Base-by-base conservation (phyloP, 2,113 vertebrate genomes). In the Anolis carolinensis region DNA sequence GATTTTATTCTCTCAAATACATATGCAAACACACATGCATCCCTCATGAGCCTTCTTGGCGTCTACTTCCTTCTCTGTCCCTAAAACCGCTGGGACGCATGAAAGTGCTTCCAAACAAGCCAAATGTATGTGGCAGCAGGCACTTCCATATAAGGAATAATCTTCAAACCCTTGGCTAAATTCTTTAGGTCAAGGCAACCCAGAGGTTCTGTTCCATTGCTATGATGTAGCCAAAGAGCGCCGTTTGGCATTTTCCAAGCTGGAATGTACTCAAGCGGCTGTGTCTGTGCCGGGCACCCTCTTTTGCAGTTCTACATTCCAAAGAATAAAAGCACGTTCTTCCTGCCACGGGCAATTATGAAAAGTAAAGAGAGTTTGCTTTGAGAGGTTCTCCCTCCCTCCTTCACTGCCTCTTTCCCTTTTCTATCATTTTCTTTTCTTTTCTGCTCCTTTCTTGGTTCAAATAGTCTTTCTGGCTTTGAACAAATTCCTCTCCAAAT, bases 141-240 rank as follows among this genome's bases (percentile, higher is more conserved):
- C 86, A 91, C 2, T 88, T 94, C 94, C 93, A 91, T 94, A 93
- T 94, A 93, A 92, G 94, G 94, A 92, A 95, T 89, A 92, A 84
- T 82, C 88, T 90, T 85, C 90, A 82, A 32, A 87, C 81, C 85
- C 89, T 89, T 92, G 90, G 94, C 93, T 93, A 95, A 93, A 94
- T 72, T 94, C 91, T 94, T 93, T 93, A 90, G 92, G 95, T 94
- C 95, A 94, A 94, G 88, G 91, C 92, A 94, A 93, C 91, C 89
- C 86, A 90, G 82, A 84, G 86, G 77, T 92, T 91, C 90, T 84
- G 84, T 92, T 93, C 79, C 88, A 87, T 89, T 90, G 89, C 80
- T 89, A 86, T 86, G 89, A 85, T 82, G 88, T 0, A 86, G 84
- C 81, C 79, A 79, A 59, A 92, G 92, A 93, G 67, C 74, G 87